These are phyloP conservation scores for Dermatemys mawii DNA, from an alignment of 2,113 vertebrate genomes.

Conservation along the genomic window DNA sequence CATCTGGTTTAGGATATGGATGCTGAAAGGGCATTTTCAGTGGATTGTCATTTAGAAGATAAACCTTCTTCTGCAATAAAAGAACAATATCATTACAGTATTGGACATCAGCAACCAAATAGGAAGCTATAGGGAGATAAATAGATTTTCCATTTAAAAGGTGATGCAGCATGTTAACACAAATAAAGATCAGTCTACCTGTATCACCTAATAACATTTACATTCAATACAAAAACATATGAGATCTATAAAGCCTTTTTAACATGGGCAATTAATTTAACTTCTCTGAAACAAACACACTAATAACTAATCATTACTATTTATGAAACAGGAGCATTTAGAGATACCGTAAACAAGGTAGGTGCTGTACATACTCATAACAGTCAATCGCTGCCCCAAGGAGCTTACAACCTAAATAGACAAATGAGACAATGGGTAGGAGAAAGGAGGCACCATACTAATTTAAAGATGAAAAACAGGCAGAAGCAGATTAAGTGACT, in stretches of 20 bases:
- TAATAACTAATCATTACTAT: background rate
- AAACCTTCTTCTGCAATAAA: background rate
- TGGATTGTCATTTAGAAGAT: background rate
- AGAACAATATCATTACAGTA: accelerated
- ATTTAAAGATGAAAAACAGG: background rate
- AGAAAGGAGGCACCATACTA: background rate
- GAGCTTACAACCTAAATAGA: background rate
- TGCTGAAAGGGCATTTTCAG: accelerated
- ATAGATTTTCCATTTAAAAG: constrained; percentile 14
- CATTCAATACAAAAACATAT: constrained; percentile 4
- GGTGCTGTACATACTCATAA: background rate
- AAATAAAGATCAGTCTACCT: constrained; percentile 28
- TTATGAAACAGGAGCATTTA: background rate
- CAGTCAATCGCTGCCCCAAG: background rate
- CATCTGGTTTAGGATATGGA: background rate
- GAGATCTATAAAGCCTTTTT: constrained; percentile 10
- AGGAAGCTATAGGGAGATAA: background rate
- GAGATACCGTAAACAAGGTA: background rate
- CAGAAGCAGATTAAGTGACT: background rate
- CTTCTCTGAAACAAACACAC: background rate
- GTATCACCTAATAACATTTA: background rate
- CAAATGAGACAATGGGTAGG: background rate
- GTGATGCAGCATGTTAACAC: constrained; percentile 2
- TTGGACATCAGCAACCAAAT: background rate
- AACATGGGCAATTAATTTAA: background rate